phyloP scores from a whole-genome alignment of 2,113 vertebrate genomes.

The Taurulus bubalis region DNA sequence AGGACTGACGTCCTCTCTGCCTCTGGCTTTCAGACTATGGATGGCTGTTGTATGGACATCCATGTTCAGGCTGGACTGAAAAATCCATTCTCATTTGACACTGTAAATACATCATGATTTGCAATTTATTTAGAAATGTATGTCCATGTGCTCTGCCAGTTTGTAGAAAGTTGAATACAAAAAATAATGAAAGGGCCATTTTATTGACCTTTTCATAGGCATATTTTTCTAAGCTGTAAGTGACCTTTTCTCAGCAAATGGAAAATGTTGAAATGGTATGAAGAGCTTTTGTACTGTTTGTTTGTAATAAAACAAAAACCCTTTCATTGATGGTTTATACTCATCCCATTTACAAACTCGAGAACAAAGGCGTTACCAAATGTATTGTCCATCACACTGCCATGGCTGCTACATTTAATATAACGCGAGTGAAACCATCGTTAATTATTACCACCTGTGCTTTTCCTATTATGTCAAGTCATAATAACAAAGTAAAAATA shows the following conservation, averaged over 20 bases:
- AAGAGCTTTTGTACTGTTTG: constrained; percentile 61
- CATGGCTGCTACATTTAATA: neutral
- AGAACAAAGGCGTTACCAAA: no score
- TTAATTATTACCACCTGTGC: neutral
- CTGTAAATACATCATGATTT: constrained; percentile 33
- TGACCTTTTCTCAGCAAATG: constrained; percentile 22
- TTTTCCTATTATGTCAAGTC: neutral
- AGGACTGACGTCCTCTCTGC: constrained; percentile 7
- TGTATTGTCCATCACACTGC: no score
- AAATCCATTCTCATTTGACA: neutral
- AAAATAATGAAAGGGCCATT: constrained; percentile 51
- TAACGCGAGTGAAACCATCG: neutral
- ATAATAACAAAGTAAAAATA: no score
- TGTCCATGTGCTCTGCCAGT: constrained; percentile 26
- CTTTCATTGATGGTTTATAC: neutral
- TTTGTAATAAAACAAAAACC: constrained; percentile 81
- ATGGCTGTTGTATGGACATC: neutral
- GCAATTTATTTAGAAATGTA: constrained; percentile 20
- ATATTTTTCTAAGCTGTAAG: constrained; percentile 60
- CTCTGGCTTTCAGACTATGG: constrained; percentile 18
- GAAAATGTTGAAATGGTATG: constrained; percentile 38
- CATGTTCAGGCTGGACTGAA: constrained; percentile 1
- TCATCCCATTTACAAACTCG: neutral
- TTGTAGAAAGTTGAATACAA: constrained; percentile 58
- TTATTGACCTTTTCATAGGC: constrained; percentile 54